Conservation (phyloP, 2,888 invertebrate genomes). For the Spilarctia lutea region DNA sequence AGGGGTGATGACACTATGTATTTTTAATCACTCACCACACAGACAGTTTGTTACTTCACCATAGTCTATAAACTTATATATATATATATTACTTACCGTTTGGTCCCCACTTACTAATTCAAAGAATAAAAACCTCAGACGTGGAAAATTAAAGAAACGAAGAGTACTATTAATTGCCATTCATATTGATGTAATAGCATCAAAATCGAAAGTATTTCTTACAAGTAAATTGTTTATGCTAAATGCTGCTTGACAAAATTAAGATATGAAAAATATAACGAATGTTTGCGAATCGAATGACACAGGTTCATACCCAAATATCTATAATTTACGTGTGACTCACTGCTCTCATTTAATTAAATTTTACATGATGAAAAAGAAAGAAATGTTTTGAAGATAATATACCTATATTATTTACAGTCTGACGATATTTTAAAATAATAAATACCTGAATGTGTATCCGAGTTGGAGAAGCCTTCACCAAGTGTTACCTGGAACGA, state of each 20-base stretch:
- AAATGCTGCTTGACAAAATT: not conserved
- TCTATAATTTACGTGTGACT: not conserved
- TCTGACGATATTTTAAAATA: not conserved
- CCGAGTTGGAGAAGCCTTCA: not conserved
- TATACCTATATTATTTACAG: not conserved
- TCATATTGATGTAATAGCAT: too few species aligned
- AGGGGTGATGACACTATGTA: too few species aligned
- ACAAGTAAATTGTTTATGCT: not conserved
- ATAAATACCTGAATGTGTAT: not conserved
- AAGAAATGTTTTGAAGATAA: not conserved
- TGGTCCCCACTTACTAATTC: too few species aligned
- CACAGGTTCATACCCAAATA: not conserved
- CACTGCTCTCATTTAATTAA: not conserved
- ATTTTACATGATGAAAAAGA: not conserved
- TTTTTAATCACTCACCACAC: too few species aligned
- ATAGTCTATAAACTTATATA: too few species aligned
- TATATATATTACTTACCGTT: too few species aligned
- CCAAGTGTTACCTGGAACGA: not conserved
- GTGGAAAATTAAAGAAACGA: too few species aligned
- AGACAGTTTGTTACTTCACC: too few species aligned
- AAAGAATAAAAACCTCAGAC: too few species aligned
- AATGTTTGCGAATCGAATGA: not conserved
- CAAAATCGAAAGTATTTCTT: too few species aligned
- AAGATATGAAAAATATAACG: not conserved
- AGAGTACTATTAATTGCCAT: too few species aligned